phyloP scores from a whole-genome alignment of 2,888 invertebrate genomes.

The Tubulanus polymorphus region DNA sequence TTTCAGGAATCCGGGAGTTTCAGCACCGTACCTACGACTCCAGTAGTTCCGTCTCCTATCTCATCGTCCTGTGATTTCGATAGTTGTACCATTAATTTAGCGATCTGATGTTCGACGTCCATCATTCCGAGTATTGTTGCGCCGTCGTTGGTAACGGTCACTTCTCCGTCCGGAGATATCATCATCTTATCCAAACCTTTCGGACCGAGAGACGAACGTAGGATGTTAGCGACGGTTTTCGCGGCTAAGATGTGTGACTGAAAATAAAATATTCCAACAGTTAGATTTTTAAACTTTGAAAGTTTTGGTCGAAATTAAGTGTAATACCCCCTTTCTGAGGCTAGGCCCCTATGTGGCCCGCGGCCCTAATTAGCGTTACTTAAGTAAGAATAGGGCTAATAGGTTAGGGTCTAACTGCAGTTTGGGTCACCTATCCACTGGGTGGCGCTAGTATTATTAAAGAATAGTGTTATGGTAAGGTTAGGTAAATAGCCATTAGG shows the following conservation, averaged over 20 bases:
- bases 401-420: too few species aligned
- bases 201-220: slow-evolving; percentile 92
- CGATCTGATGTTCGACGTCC: slow-evolving; percentile 99
- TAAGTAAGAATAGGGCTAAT: too few species aligned
- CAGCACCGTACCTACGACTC: slow-evolving; percentile 82
- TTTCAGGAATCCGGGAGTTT: too few species aligned
- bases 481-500: too few species aligned
- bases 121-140: slow-evolving; percentile 98
- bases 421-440: too few species aligned
- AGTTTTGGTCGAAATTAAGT: too few species aligned
- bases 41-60: slow-evolving; percentile 99
- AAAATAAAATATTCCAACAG: slow-evolving; percentile 53
- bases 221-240: slow-evolving; percentile 80
- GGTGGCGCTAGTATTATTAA: too few species aligned
- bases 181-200: slow-evolving; percentile 96
- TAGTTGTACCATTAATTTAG: slow-evolving; percentile 94
- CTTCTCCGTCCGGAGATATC: slow-evolving; percentile 94
- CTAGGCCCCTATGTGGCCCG: too few species aligned
- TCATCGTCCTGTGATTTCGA: slow-evolving; percentile 99
- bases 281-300: too few species aligned
- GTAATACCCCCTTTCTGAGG: too few species aligned
- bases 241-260: slow-evolving; percentile 98
- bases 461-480: too few species aligned
- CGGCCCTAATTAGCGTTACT: too few species aligned
- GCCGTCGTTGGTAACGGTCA: slow-evolving; percentile 97